These are phyloP conservation scores for Rhagoletis pomonella DNA, from an alignment of 1,140 invertebrate genomes.

Conservation along the genomic window DNA sequence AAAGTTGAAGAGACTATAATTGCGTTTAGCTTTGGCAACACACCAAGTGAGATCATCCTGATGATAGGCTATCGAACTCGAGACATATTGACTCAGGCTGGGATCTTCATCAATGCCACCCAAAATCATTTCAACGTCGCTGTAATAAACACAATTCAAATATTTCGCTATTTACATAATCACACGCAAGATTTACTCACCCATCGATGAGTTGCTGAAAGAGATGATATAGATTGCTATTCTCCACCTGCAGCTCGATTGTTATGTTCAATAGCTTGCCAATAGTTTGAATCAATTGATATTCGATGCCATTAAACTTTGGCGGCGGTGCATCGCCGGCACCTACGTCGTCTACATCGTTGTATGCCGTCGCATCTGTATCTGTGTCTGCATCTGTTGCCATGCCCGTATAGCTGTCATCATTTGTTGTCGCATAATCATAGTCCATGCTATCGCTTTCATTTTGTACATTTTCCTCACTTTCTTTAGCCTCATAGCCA, in stretches of 20 bases:
- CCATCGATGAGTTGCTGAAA: conserved; percentile 70
- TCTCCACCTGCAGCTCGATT: conserved; percentile 66
- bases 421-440: background rate
- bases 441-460: conserved; percentile 6
- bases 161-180: too few species aligned
- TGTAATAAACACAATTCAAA: conserved; percentile 56
- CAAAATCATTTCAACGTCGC: conserved; percentile 69
- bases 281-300: conserved; percentile 68
- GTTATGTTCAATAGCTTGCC: conserved; percentile 65
- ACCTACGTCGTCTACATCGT: background rate
- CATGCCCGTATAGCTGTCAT: background rate
- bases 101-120: conserved; percentile 71
- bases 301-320: conserved; percentile 65
- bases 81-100: conserved; percentile 68
- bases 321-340: background rate
- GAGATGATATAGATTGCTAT: conserved; percentile 67
- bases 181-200: conserved; percentile 56
- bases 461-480: conserved; percentile 11
- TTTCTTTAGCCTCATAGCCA: background rate
- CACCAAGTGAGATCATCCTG: conserved; percentile 73
- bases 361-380: background rate
- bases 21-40: conserved; percentile 65
- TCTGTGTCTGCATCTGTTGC: background rate
- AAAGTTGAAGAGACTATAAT: conserved; percentile 68
- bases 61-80: conserved; percentile 68